phyloP scores from a whole-genome alignment of 2,113 vertebrate genomes.

The Aphelocoma coerulescens region DNA sequence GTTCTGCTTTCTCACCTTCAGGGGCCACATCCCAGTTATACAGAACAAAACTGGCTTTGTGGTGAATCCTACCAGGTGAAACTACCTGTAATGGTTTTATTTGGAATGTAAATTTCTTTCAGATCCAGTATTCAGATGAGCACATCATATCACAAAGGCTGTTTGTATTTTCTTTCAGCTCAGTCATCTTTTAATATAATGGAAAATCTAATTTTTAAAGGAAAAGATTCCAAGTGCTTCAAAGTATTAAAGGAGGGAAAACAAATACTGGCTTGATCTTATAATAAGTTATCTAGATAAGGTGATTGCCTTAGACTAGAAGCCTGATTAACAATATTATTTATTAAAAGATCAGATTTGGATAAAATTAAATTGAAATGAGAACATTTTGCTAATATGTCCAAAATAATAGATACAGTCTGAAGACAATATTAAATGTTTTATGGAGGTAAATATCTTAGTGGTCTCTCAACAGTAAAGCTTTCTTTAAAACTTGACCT shows the following conservation, averaged over 20 bases:
- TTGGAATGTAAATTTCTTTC: background rate
- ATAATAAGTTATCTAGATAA: slow-evolving; percentile 3
- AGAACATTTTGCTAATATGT: slow-evolving; percentile 1
- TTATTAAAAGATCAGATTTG: slow-evolving; percentile 18
- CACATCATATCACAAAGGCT: background rate
- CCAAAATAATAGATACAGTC: background rate
- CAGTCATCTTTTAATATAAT: background rate
- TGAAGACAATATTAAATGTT: slow-evolving; percentile 19
- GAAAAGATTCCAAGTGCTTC: background rate
- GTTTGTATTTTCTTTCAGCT: background rate
- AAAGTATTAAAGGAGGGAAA: slow-evolving; percentile 26
- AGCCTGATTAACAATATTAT: slow-evolving; percentile 30
- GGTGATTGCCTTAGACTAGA: background rate
- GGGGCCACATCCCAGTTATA: background rate
- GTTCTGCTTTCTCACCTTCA: slow-evolving; percentile 36
- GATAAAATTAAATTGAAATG: background rate
- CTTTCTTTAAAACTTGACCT: slow-evolving; percentile 28
- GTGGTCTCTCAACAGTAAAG: background rate
- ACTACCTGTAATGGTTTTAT: background rate
- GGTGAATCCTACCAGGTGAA: background rate
- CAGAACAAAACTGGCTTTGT: slow-evolving; percentile 17
- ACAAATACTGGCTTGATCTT: background rate
- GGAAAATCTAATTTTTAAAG: background rate
- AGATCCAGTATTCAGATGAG: slow-evolving; percentile 16
- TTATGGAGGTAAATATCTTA: slow-evolving; percentile 40